These are phyloP conservation scores for Agrilus biguttatus DNA, from an alignment of 2,888 invertebrate species.

Conservation along the genomic window DNA sequence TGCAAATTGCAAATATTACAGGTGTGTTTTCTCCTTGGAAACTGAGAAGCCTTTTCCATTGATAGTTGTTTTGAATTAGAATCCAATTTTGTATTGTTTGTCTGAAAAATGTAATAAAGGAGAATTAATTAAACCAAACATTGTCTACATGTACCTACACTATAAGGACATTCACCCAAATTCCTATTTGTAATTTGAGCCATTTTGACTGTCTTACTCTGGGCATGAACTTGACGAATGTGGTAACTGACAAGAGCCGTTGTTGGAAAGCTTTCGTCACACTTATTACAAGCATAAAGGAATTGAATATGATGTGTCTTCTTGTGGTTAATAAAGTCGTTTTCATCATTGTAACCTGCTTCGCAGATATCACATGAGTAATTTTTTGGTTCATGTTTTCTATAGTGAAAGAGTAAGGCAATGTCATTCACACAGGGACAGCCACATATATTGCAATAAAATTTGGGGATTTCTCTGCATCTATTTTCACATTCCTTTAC, in stretches of 20 bases:
- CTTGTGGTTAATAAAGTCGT: constrained; percentile 15
- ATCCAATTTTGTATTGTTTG: too few species aligned
- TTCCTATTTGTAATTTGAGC: too few species aligned
- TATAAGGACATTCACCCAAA: too few species aligned
- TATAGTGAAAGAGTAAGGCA: constrained; percentile 11
- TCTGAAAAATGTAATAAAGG: too few species aligned
- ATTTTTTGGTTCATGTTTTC: constrained; percentile 12
- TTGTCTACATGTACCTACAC: too few species aligned
- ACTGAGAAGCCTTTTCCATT: too few species aligned
- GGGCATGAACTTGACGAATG: constrained; percentile 18
- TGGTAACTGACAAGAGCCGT: constrained; percentile 22
- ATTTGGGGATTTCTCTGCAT: constrained; percentile 5
- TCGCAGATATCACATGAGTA: constrained; percentile 13
- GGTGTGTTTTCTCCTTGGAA: too few species aligned
- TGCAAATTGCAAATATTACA: too few species aligned
- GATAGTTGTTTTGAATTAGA: too few species aligned
- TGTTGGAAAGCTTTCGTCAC: constrained; percentile 21
- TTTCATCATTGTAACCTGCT: constrained; percentile 12
- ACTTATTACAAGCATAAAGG: constrained; percentile 24
- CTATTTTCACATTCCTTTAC: too few species aligned
- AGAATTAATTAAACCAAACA: too few species aligned
- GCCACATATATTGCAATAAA: constrained; percentile 12
- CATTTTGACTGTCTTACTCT: constrained; percentile 3
- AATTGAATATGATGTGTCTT: constrained; percentile 16
- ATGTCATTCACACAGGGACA: constrained; percentile 11